Evolutionary conservation across 1,140 invertebrate genomes (phyloP).

Genomic region (Habropoda laboriosa): DNA sequence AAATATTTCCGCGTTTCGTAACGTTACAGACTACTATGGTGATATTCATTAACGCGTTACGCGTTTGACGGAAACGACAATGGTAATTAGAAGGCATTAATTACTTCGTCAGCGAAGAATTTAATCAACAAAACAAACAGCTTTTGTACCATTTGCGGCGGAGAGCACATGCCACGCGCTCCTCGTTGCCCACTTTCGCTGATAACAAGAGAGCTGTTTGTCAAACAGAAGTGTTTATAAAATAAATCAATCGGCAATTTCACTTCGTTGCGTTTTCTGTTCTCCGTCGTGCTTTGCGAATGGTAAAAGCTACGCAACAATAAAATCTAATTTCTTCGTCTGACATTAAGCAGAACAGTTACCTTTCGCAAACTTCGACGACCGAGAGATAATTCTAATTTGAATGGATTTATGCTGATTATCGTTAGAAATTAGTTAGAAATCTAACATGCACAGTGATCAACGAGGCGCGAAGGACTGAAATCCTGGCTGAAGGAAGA

Average conservation of each 20-base stretch:
- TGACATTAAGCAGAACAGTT: neutral
- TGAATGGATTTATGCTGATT: too few species aligned
- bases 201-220: constrained; percentile 6
- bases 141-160: constrained; percentile 51
- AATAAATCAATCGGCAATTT: constrained; percentile 30
- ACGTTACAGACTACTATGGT: neutral
- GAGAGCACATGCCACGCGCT: neutral
- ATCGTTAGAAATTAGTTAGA: too few species aligned
- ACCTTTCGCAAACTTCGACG: neutral
- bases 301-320: neutral
- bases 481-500: neutral
- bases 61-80: constrained; percentile 38
- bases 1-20: too few species aligned
- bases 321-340: neutral
- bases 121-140: constrained; percentile 69
- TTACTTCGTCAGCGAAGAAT: constrained; percentile 70
- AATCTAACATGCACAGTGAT: too few species aligned
- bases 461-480: too few species aligned
- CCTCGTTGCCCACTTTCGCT: neutral
- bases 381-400: neutral
- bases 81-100: constrained; percentile 73
- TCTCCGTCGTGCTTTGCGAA: neutral
- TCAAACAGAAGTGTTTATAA: constrained; percentile 25
- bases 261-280: too few species aligned
- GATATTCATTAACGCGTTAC: constrained; percentile 27